Conservation (phyloP, 2,888 invertebrate species). For the Ornithoptera alexandrae region DNA sequence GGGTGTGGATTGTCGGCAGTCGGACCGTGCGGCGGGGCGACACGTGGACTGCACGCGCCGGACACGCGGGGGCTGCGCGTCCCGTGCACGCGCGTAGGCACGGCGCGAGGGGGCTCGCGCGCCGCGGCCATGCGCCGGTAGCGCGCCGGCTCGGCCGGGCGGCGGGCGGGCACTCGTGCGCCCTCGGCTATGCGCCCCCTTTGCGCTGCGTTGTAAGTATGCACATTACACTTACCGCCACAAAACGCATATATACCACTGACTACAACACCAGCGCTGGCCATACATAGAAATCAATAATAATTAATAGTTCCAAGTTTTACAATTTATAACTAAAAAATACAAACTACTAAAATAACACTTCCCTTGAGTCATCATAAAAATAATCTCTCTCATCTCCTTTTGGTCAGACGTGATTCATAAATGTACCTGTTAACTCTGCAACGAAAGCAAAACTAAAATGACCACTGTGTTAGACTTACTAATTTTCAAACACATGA, state of each 20-base stretch:
- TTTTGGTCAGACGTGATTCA: no score
- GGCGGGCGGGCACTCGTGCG: conserved; percentile 71
- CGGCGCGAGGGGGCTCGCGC: conserved; percentile 47
- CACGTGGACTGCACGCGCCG: conserved; percentile 60
- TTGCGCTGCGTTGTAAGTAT: conserved; percentile 64
- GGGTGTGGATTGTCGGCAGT: conserved; percentile 68
- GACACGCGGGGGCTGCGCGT: conserved; percentile 40
- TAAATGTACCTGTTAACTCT: no score
- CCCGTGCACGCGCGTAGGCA: conserved; percentile 41
- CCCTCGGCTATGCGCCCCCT: conserved; percentile 79
- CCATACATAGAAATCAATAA: no score
- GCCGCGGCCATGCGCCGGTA: conserved; percentile 52
- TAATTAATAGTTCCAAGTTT: no score
- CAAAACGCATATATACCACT: background rate
- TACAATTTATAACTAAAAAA: no score
- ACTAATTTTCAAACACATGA: no score
- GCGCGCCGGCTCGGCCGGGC: conserved; percentile 46
- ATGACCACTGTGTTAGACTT: no score
- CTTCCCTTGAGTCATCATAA: no score
- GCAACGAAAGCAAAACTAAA: no score
- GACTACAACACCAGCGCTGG: no score
- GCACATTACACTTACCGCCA: background rate
- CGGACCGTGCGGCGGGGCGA: conserved; percentile 68
- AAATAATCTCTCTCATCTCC: no score
- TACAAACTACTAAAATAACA: no score